Percentiles rank a stretch among this genome's conserved stretches.
Evolutionary conservation across 2,888 invertebrate genomes (phyloP).

Genomic region (Ametastegia equiseti): DNA sequence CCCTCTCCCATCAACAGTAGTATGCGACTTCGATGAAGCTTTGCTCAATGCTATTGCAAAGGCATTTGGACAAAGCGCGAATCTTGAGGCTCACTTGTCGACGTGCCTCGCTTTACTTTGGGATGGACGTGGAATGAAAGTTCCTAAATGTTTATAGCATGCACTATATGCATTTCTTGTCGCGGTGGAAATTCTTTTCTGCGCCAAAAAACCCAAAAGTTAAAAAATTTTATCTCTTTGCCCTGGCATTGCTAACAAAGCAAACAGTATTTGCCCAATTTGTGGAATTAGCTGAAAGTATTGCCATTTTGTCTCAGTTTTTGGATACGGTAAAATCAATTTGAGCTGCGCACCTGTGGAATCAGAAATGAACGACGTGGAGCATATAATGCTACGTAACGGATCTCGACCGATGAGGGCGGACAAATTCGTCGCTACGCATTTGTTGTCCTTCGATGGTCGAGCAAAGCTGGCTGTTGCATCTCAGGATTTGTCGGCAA

Average conservation of each 20-base stretch:
- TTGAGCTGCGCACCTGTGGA: constrained; percentile 44
- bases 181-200: constrained; percentile 44
- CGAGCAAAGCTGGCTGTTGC: constrained; percentile 5
- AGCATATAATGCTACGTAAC: background rate
- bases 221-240: background rate
- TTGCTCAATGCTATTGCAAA: constrained; percentile 16
- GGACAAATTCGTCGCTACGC: background rate
- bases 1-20: background rate
- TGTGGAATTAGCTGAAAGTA: background rate
- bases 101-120: background rate
- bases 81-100: constrained; percentile 20
- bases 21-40: constrained; percentile 16
- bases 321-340: constrained; percentile 17
- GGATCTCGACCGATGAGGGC: constrained; percentile 3
- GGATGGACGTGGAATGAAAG: background rate
- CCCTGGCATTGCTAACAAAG: background rate
- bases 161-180: constrained; percentile 46
- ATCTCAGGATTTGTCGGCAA: background rate
- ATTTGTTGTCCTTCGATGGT: constrained; percentile 2
- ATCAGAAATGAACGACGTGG: constrained; percentile 20
- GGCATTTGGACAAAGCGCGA: constrained; percentile 37
- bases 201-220: constrained; percentile 6
- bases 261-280: background rate
- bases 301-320: background rate
- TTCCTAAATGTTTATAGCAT: constrained; percentile 47